phyloP scores from a whole-genome alignment of 53 echinoderm and acorn worm genomes.

The Henricia sp. region DNA sequence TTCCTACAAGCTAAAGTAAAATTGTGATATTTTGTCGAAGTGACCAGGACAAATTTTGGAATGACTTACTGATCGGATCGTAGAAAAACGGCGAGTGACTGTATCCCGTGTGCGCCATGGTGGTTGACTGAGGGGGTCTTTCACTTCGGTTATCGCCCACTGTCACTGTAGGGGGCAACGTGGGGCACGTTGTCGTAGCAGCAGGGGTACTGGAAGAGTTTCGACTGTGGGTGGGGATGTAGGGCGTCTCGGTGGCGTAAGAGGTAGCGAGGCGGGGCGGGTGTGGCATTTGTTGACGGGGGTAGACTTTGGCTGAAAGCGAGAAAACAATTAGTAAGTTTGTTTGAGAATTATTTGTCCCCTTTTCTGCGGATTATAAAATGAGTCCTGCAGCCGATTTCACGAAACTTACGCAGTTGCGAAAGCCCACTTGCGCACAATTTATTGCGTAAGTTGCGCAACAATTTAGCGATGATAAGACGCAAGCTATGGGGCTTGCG shows the following conservation, averaged over 20 bases:
- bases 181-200: constrained; percentile 43
- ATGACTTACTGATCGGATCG: constrained; percentile 21
- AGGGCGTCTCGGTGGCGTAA: constrained; percentile 45
- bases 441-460: no score
- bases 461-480: no score
- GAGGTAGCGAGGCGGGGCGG: constrained; percentile 31
- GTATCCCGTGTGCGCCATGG: constrained; percentile 46
- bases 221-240: constrained; percentile 66
- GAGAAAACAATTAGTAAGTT: no score
- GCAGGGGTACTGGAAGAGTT: constrained; percentile 58
- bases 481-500: no score
- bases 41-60: not conserved
- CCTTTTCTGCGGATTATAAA: no score
- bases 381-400: no score
- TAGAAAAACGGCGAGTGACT: constrained; percentile 45
- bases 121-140: constrained; percentile 33
- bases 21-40: no score
- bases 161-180: constrained; percentile 60
- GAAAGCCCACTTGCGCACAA: no score
- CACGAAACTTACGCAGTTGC: no score
- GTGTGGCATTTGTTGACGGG: constrained; percentile 71
- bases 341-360: no score
- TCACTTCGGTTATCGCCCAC: constrained; percentile 54
- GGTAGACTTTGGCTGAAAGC: constrained; percentile 88
- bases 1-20: no score